These are phyloP conservation scores for Cryptoblepharus egeriae DNA, from an alignment of 2,797 vertebrate species.

Conservation along the genomic window DNA sequence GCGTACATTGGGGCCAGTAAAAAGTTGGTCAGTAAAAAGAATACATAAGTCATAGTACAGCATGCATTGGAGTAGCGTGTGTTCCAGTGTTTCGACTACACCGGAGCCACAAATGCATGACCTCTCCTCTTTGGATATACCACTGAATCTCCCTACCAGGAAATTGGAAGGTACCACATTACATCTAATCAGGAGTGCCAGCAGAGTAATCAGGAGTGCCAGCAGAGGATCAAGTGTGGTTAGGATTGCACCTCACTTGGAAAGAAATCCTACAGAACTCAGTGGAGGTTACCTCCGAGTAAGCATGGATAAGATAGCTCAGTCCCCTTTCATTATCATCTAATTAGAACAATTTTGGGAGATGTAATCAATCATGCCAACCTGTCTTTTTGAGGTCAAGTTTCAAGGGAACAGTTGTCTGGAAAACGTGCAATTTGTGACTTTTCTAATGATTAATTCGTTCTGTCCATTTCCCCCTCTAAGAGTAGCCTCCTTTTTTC, in stretches of 20 bases:
- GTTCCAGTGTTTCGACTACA: no score
- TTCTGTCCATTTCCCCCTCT: not conserved
- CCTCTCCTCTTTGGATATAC: no score
- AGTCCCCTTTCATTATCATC: not conserved
- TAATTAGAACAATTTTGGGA: not conserved
- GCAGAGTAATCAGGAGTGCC: no score
- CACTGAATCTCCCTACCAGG: no score
- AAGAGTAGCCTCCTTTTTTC: not conserved
- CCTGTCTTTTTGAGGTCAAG: conserved; percentile 32
- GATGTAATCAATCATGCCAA: conserved; percentile 20
- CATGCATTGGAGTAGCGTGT: no score
- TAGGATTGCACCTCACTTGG: not conserved
- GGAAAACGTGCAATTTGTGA: conserved; percentile 44
- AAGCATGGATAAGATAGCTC: not conserved
- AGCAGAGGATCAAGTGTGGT: no score
- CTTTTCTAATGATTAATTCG: conserved; percentile 15
- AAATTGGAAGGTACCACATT: no score
- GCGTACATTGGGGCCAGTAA: no score
- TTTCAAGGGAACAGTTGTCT: conserved; percentile 58
- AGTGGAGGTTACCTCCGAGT: not conserved
- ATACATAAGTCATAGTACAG: no score
- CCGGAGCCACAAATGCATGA: no score
- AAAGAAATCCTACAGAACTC: not conserved
- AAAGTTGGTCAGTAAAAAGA: no score
- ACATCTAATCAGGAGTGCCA: no score